Evolutionary conservation across 2,797 vertebrate genomes (phyloP).

Genomic region (Peromyscus melanophrys): DNA sequence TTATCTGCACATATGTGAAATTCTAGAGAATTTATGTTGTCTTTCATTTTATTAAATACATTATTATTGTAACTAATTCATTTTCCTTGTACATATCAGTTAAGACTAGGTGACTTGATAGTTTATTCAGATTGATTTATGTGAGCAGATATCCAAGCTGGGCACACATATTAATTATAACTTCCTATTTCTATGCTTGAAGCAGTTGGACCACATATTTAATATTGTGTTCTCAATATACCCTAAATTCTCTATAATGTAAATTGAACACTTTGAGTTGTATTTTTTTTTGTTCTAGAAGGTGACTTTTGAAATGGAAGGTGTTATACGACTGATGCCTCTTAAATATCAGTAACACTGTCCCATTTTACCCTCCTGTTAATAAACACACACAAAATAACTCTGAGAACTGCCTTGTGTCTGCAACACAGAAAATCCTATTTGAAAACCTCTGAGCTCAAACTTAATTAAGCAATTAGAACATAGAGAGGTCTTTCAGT

Average conservation of each 20-base stretch:
- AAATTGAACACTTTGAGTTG: neutral
- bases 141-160: neutral
- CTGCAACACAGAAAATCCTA: neutral
- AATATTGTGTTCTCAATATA: neutral
- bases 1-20: neutral
- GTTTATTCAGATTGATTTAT: too few relatives aligned
- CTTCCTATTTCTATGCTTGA: neutral
- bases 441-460: neutral
- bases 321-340: rapidly evolving
- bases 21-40: too few relatives aligned
- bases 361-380: neutral
- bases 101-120: neutral
- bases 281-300: neutral
- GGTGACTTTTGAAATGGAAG: neutral
- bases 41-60: neutral
- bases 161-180: neutral
- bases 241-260: neutral
- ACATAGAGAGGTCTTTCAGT: too few relatives aligned
- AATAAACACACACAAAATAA: neutral
- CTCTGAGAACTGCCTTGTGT: neutral
- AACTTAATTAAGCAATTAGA: too few relatives aligned
- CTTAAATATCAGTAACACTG: neutral
- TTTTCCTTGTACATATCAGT: neutral
- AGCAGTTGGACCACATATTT: too few relatives aligned
- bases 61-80: neutral